Conservation (phyloP, 2,888 invertebrate species). For the Ophion costatus region DNA sequence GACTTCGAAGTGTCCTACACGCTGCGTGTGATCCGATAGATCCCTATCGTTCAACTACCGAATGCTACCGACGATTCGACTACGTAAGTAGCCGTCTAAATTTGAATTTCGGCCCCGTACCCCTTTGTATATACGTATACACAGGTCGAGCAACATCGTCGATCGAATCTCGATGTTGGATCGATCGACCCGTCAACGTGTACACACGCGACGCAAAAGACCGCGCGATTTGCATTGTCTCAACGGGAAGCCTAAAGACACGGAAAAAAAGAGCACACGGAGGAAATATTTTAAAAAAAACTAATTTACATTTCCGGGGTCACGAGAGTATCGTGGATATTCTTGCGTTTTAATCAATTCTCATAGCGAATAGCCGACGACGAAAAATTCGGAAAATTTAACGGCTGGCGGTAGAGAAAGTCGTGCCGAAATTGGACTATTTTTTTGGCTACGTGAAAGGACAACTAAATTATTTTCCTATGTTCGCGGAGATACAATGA, state of each 20-base stretch:
- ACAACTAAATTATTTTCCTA: too few relatives aligned
- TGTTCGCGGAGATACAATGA: too few relatives aligned
- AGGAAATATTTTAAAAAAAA: slow-evolving; percentile 21
- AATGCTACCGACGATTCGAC: slow-evolving; percentile 62
- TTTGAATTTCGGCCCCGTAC: slow-evolving; percentile 50
- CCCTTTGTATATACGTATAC: slow-evolving; percentile 17
- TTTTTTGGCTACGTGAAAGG: too few relatives aligned
- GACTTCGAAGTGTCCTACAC: neutral
- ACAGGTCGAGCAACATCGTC: slow-evolving; percentile 14
- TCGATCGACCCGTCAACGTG: slow-evolving; percentile 43
- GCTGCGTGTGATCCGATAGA: slow-evolving; percentile 45
- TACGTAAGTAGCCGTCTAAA: slow-evolving; percentile 47
- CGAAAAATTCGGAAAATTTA: neutral
- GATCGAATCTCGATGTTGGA: slow-evolving; percentile 56
- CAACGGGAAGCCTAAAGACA: slow-evolving; percentile 40
- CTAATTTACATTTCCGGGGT: slow-evolving; percentile 57
- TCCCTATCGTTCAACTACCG: slow-evolving; percentile 57
- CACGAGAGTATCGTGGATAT: slow-evolving; percentile 47
- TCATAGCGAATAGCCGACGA: neutral
- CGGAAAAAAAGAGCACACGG: slow-evolving; percentile 24
- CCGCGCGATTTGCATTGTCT: slow-evolving; percentile 60
- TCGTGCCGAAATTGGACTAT: too few relatives aligned
- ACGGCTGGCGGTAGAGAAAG: too few relatives aligned
- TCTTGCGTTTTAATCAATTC: slow-evolving; percentile 26
- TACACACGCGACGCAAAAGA: slow-evolving; percentile 34